Evolutionary conservation across 2,888 invertebrate species (phyloP).

Genomic region (Diarsia brunnea): DNA sequence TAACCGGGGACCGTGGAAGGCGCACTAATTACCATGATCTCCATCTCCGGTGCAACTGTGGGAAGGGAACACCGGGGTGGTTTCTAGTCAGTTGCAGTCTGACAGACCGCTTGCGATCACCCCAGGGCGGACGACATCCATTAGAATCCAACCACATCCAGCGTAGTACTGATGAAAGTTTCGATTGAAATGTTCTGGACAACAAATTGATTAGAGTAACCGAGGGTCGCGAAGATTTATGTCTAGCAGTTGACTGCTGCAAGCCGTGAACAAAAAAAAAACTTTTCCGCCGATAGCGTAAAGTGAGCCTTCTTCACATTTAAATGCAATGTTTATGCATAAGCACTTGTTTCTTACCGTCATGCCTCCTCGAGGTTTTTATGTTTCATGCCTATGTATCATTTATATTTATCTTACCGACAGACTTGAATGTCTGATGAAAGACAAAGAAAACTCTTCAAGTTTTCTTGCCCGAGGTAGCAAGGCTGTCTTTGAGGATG

Average conservation of each 20-base stretch:
- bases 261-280: neutral
- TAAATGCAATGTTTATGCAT: slow-evolving; percentile 27
- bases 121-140: no score
- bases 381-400: slow-evolving; percentile 16
- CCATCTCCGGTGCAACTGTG: no score
- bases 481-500: neutral
- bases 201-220: neutral
- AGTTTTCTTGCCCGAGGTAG: neutral
- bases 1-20: no score
- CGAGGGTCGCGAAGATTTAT: neutral
- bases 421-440: slow-evolving; percentile 30
- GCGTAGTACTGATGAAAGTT: neutral
- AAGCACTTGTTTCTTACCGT: slow-evolving; percentile 35
- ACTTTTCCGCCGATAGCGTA: neutral
- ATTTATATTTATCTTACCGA: slow-evolving; percentile 39
- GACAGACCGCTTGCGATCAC: no score
- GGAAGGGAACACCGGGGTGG: no score
- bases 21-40: no score
- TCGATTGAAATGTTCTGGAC: neutral
- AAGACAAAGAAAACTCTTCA: slow-evolving; percentile 29
- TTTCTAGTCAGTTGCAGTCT: no score
- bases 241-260: neutral
- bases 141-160: no score
- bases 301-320: slow-evolving; percentile 35
- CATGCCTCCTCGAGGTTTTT: slow-evolving; percentile 20